Conservation (phyloP, 2,888 invertebrate genomes). For the Nephrocerus scutellatus region DNA sequence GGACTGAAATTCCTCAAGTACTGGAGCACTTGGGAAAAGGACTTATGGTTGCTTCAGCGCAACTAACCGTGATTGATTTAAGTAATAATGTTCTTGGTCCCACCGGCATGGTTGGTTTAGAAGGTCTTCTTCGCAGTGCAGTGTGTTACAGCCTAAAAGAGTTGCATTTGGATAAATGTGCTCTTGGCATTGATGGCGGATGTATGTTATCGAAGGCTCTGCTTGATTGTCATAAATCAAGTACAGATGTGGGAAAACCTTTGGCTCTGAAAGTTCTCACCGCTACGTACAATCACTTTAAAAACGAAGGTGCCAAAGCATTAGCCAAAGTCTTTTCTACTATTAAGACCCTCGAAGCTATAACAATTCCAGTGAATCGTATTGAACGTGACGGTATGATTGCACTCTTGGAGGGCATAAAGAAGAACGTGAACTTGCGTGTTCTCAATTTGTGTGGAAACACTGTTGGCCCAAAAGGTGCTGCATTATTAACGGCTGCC, state of each 20-base stretch:
- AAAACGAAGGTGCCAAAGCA: slow-evolving; percentile 86
- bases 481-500: slow-evolving; percentile 64
- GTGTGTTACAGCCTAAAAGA: slow-evolving; percentile 74
- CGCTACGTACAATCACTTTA: slow-evolving; percentile 88
- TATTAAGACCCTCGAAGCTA: slow-evolving; percentile 77
- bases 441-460: slow-evolving; percentile 92
- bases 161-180: slow-evolving; percentile 87
- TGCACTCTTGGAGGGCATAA: slow-evolving; percentile 72
- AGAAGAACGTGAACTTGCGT: slow-evolving; percentile 59
- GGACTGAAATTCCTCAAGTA: slow-evolving; percentile 90
- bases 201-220: slow-evolving; percentile 71
- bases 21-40: slow-evolving; percentile 72
- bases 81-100: slow-evolving; percentile 98
- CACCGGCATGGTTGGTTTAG: slow-evolving; percentile 83
- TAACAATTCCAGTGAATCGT: slow-evolving; percentile 95
- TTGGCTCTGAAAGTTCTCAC: slow-evolving; percentile 76
- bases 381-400: slow-evolving; percentile 81
- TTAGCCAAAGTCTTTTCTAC: slow-evolving; percentile 76
- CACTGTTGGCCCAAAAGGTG: slow-evolving; percentile 74
- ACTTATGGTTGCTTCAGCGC: slow-evolving; percentile 70
- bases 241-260: slow-evolving; percentile 59
- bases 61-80: slow-evolving; percentile 77
- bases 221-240: slow-evolving; percentile 61
- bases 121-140: slow-evolving; percentile 71
- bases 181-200: slow-evolving; percentile 86